These are phyloP conservation scores for Trachelus troglodyta DNA, from an alignment of 2,888 invertebrate species.

Conservation along the genomic window DNA sequence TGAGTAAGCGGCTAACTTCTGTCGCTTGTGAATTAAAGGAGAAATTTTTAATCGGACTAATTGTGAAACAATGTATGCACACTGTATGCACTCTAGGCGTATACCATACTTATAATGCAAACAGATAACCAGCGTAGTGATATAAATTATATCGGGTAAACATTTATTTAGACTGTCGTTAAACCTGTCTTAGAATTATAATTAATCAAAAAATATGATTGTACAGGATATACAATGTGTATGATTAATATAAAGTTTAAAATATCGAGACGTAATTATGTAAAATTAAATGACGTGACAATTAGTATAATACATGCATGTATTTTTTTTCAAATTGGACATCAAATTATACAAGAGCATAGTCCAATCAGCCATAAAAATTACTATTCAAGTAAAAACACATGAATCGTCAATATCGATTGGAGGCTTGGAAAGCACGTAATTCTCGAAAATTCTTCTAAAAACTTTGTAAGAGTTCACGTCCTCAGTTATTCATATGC, in stretches of 20 bases:
- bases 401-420: background rate
- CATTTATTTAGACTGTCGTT: background rate
- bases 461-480: background rate
- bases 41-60: background rate
- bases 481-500: background rate
- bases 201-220: too few relatives aligned
- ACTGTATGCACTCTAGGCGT: background rate
- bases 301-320: too few relatives aligned
- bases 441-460: background rate
- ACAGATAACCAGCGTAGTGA: background rate
- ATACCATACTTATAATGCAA: background rate
- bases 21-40: background rate
- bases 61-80: background rate
- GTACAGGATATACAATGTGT: too few relatives aligned
- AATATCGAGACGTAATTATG: too few relatives aligned
- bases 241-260: too few relatives aligned
- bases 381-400: background rate
- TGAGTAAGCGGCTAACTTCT: background rate
- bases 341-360: too few relatives aligned
- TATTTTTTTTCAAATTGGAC: too few relatives aligned
- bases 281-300: too few relatives aligned
- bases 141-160: background rate
- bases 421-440: background rate
- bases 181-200: background rate
- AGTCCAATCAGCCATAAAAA: background rate